Evolutionary conservation across 1,140 invertebrate genomes (phyloP), one percentile per base, ranked within the genome.

Genomic region (Plectrocnemia conspersa): DNA sequence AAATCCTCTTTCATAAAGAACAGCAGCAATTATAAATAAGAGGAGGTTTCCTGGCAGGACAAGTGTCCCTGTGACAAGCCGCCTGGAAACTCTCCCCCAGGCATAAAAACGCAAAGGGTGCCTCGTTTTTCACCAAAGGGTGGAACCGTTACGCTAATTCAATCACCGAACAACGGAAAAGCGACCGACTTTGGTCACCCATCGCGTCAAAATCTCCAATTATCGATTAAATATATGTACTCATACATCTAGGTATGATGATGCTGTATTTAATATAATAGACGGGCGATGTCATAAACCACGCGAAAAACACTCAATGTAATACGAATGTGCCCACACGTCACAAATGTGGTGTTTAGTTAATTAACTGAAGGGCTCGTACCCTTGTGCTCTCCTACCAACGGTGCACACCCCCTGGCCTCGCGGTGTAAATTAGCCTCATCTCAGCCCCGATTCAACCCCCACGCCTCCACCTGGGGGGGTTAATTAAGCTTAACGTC

Each of bases 261-360:
- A n/a, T n/a, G n/a, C n/a, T n/a, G n/a, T n/a, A n/a, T n/a, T n/a
- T n/a, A n/a, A n/a, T n/a, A n/a, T n/a, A n/a, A n/a, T n/a, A n/a
- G n/a, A n/a, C n/a, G n/a, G n/a, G n/a, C n/a, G n/a, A n/a, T n/a
- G n/a, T n/a, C n/a, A n/a, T n/a, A n/a, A n/a, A n/a, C n/a, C n/a
- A n/a, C n/a, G n/a, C n/a, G 18, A 13, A 38, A 38, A 38, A 16
- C 35, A 13, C 5, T 38, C 10, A 7, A 7, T 38, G 35, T 5
- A 38, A 38, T 15, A 15, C 18, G 35, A 38, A 16, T 38, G 18
- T 9, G 35, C 35, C 35, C 35, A 38, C 45, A 52, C 53, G 58
- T 59, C 58, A 56, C 59, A 50, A 56, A 57, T 47, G 46, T 49
- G 59, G 50, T 61, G 59, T 57, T 61, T 61, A 55, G 59, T 61